These are phyloP conservation scores for Campoletis sonorensis DNA, from an alignment of 1,140 invertebrate genomes.

Conservation along the genomic window DNA sequence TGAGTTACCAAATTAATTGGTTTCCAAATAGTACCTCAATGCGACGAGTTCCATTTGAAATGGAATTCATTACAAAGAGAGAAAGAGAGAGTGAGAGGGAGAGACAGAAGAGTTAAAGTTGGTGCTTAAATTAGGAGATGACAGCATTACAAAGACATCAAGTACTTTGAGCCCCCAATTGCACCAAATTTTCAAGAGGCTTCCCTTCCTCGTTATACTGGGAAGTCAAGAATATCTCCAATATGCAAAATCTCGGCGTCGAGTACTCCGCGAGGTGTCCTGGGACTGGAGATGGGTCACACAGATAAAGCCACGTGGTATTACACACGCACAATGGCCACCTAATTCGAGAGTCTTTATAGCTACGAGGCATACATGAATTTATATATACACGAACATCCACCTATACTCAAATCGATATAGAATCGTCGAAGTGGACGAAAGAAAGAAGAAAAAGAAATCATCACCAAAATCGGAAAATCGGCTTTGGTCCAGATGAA, in stretches of 20 bases:
- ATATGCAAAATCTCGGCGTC: slow-evolving; percentile 23
- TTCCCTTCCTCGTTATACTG: background rate
- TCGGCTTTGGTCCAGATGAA: slow-evolving; percentile 74
- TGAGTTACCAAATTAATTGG: too few species aligned
- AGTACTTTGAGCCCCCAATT: background rate
- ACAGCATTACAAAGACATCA: slow-evolving; percentile 24
- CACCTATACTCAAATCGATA: background rate
- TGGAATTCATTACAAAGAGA: too few species aligned
- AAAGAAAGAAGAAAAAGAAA: slow-evolving; percentile 25
- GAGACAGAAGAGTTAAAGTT: slow-evolving; percentile 1
- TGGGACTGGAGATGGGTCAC: slow-evolving; percentile 7
- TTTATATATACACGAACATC: background rate
- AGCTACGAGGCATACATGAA: slow-evolving; percentile 53
- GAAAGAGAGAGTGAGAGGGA: too few species aligned
- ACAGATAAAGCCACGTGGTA: slow-evolving; percentile 42
- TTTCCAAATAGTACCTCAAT: too few species aligned
- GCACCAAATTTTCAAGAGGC: background rate
- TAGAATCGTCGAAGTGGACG: background rate
- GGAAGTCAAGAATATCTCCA: background rate
- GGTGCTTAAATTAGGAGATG: background rate
- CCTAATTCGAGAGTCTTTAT: slow-evolving; percentile 67
- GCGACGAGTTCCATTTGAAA: background rate
- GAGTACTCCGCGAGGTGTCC: slow-evolving; percentile 1
- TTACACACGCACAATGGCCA: slow-evolving; percentile 67
- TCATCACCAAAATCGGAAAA: slow-evolving; percentile 70